Percentiles rank a stretch among this genome's conserved stretches.
Conservation (phyloP, 2,113 vertebrate genomes). For the Pterocles gutturalis region DNA sequence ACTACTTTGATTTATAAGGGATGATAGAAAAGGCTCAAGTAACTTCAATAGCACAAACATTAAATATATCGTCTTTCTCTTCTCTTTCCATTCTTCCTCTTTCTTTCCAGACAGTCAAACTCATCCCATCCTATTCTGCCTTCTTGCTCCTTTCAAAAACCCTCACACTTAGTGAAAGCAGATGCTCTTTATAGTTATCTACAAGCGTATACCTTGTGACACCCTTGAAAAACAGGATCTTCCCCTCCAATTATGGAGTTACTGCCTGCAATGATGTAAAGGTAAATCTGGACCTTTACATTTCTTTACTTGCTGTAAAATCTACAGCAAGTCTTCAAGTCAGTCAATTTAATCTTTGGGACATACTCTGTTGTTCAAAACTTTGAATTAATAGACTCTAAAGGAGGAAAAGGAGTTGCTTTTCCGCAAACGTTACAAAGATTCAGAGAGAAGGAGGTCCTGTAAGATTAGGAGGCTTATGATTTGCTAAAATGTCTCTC, state of each 20-base stretch:
- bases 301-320: not conserved
- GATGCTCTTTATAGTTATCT: not conserved
- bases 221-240: not conserved
- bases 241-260: not conserved
- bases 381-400: not conserved
- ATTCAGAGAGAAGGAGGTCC: not conserved
- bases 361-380: not conserved
- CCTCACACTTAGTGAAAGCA: not conserved
- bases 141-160: not conserved
- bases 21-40: not conserved
- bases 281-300: not conserved
- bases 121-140: not conserved
- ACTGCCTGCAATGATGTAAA: not conserved
- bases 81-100: not conserved
- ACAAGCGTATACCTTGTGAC: not conserved
- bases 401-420: not conserved
- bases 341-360: not conserved
- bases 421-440: not conserved
- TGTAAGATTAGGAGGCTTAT: not conserved
- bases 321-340: not conserved
- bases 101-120: not conserved
- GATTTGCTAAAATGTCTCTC: not conserved
- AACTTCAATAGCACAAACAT: not conserved
- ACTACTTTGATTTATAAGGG: not conserved
- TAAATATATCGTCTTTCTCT: not conserved